These are phyloP conservation scores for Boloria euphrosyne DNA, from an alignment of 2,888 invertebrate genomes.

Conservation along the genomic window DNA sequence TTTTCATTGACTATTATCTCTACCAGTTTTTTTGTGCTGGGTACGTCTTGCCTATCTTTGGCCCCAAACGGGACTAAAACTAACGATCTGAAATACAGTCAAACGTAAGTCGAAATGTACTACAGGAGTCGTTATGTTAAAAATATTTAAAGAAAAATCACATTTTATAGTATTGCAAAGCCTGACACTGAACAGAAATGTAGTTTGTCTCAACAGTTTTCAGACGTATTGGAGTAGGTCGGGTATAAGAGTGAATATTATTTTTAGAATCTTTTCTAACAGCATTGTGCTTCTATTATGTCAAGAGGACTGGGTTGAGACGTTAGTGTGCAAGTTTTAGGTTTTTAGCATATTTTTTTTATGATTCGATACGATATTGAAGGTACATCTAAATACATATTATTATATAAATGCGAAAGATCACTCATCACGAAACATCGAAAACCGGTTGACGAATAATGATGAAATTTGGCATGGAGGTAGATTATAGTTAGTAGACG, in stretches of 20 bases:
- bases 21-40: too few species aligned
- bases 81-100: too few species aligned
- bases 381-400: neutral
- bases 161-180: neutral
- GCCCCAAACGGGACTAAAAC: too few species aligned
- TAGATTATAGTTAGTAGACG: too few species aligned
- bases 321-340: slow-evolving; percentile 41
- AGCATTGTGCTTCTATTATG: slow-evolving; percentile 42
- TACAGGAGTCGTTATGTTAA: neutral
- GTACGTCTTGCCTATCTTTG: too few species aligned
- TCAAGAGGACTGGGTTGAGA: slow-evolving; percentile 41
- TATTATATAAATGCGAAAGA: too few species aligned
- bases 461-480: too few species aligned
- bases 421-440: too few species aligned
- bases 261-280: slow-evolving; percentile 43
- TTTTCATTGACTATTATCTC: too few species aligned
- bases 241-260: slow-evolving; percentile 37
- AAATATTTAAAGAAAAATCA: neutral
- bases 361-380: slow-evolving; percentile 13
- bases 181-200: slow-evolving; percentile 16
- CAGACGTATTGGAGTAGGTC: slow-evolving; percentile 35
- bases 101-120: too few species aligned
- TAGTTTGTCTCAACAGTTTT: slow-evolving; percentile 30
- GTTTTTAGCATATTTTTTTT: slow-evolving; percentile 34
- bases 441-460: too few species aligned